A percentile compares a stretch with the other conserved stretches of the same genome.
Conservation (phyloP, 1,140 invertebrate species). For the Euura saliciscinereae region DNA sequence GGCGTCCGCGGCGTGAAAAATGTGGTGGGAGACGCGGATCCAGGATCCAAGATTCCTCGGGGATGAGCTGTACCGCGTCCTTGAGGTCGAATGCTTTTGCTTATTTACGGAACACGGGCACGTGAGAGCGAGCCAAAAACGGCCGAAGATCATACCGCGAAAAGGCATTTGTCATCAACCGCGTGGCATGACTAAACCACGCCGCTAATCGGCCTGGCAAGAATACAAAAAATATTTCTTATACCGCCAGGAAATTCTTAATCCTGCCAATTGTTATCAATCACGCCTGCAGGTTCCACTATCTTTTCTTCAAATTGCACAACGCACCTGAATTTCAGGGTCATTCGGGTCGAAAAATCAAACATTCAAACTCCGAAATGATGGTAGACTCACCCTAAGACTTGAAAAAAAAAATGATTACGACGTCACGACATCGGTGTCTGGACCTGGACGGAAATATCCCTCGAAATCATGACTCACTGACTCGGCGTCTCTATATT, state of each 20-base stretch:
- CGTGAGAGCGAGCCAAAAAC: slow-evolving; percentile 1
- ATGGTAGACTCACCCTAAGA: too few relatives aligned
- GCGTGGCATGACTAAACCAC: neutral
- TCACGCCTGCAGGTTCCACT: too few relatives aligned
- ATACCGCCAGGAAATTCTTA: too few relatives aligned
- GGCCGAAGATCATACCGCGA: neutral
- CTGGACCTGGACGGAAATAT: slow-evolving; percentile 6
- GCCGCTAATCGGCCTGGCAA: neutral
- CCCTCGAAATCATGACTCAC: slow-evolving; percentile 6
- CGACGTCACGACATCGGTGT: slow-evolving; percentile 3
- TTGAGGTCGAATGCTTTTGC: neutral
- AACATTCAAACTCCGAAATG: too few relatives aligned
- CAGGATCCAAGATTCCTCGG: slow-evolving; percentile 6
- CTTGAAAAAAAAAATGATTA: too few relatives aligned
- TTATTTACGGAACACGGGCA: slow-evolving; percentile 4
- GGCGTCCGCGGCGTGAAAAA: neutral
- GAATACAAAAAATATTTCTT: neutral
- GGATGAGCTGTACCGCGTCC: neutral
- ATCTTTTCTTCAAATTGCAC: too few relatives aligned
- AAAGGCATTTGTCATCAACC: slow-evolving; percentile 4
- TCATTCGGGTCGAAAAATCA: too few relatives aligned
- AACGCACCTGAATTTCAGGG: too few relatives aligned
- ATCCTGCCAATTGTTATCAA: too few relatives aligned
- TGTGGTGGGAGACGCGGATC: neutral
- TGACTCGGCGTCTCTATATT: neutral